These are phyloP conservation scores for Lasioglossum morio DNA, from an alignment of 2,888 invertebrate species.

Conservation along the genomic window DNA sequence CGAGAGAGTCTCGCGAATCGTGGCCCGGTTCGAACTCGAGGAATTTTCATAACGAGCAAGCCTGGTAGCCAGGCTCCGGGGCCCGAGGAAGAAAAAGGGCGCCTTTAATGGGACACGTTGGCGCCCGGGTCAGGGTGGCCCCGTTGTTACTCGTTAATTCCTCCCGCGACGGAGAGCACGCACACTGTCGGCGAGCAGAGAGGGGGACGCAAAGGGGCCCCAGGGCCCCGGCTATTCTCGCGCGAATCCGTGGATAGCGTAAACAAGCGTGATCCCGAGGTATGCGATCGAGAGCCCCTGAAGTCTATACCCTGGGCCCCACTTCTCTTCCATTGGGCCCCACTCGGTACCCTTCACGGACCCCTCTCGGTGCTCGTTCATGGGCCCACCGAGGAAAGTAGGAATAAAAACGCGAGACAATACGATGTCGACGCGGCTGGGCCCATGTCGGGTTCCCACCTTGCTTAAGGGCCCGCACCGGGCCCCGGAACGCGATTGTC, in stretches of 20 bases:
- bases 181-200: slow-evolving; percentile 31
- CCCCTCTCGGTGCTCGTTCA: slow-evolving; percentile 1
- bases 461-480: slow-evolving; percentile 67
- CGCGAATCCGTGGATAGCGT: slow-evolving; percentile 59
- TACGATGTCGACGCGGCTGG: slow-evolving; percentile 82
- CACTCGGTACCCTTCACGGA: too few species aligned
- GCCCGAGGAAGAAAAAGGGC: slow-evolving; percentile 47
- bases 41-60: slow-evolving; percentile 62
- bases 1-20: slow-evolving; percentile 63
- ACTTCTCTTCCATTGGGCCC: background rate
- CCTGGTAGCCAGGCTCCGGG: slow-evolving; percentile 18
- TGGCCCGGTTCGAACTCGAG: slow-evolving; percentile 47
- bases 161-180: slow-evolving; percentile 60
- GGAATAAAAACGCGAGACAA: slow-evolving; percentile 82
- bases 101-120: slow-evolving; percentile 78
- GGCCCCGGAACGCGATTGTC: slow-evolving; percentile 77
- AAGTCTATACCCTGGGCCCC: background rate
- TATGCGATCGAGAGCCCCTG: slow-evolving; percentile 37
- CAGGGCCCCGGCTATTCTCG: slow-evolving; percentile 33
- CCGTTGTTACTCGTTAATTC: slow-evolving; percentile 76
- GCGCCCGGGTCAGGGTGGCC: slow-evolving; percentile 74
- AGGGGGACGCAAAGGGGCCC: background rate
- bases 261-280: slow-evolving; percentile 56
- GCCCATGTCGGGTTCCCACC: slow-evolving; percentile 83
- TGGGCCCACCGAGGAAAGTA: slow-evolving; percentile 56